A percentile compares a stretch with the other conserved stretches of the same genome.
Conservation (phyloP, 2,797 vertebrate species). For the Pelochelys cantorii region DNA sequence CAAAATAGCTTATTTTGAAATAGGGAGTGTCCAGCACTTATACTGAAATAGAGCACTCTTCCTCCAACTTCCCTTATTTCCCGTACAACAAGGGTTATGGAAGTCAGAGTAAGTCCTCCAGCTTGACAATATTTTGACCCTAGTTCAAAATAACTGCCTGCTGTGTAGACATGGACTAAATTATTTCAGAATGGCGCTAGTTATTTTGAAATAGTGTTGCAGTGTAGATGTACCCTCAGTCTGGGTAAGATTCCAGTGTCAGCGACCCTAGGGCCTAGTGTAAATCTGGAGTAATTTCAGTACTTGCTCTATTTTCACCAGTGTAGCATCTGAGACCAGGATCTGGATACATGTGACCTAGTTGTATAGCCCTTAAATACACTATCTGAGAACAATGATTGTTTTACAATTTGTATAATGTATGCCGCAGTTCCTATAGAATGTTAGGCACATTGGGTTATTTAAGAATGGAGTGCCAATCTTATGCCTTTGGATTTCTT, state of each 20-base stretch:
- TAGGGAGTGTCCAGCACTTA: too few relatives aligned
- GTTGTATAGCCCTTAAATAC: not conserved
- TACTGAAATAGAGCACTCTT: too few relatives aligned
- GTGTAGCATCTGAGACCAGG: not conserved
- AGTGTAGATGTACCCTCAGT: too few relatives aligned
- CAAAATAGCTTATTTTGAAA: too few relatives aligned
- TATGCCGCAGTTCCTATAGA: not conserved
- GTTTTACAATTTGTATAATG: not conserved
- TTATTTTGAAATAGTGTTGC: too few relatives aligned
- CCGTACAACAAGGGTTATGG: too few relatives aligned
- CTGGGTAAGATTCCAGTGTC: not conserved
- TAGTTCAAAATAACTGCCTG: too few relatives aligned
- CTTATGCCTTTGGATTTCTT: not conserved
- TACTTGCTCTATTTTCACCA: not conserved
- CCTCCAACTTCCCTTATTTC: too few relatives aligned
- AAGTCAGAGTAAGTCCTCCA: too few relatives aligned
- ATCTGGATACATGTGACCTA: not conserved
- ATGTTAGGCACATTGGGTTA: not conserved
- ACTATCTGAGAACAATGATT: not conserved
- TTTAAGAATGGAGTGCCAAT: slow-evolving; percentile 13
- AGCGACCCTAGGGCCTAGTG: not conserved
- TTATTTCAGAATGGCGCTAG: too few relatives aligned
- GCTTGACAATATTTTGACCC: too few relatives aligned
- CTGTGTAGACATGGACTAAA: too few relatives aligned
- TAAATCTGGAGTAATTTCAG: not conserved